Evolutionary conservation across 1,140 invertebrate genomes (phyloP), one percentile per base, ranked within the genome.

Genomic region (Harpegnathos saltator): DNA sequence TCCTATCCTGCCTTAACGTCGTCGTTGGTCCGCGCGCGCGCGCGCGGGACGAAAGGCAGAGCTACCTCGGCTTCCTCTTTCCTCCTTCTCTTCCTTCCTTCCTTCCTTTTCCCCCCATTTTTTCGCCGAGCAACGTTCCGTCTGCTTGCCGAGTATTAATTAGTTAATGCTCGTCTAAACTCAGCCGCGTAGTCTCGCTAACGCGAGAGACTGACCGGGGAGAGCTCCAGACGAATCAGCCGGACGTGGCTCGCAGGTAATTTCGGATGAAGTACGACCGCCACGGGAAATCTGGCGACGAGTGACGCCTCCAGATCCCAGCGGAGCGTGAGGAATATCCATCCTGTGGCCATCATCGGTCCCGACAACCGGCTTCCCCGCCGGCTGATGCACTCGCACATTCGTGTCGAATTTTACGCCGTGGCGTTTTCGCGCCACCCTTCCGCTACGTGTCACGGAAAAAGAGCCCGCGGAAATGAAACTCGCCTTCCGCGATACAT

Each of bases 211-310:
- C 69, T 82, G 78, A 82, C 78, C 38, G 52, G n/a, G n/a, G 58
- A 62, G 73, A 84, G 81, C 65, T 77, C 75, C 52, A 68, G 82
- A 85, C 75, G 82, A 86, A 86, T 87, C 86, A 84, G 77, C 71
- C 72, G 87, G 75, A 85, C 74, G 80, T 86, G 86, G 84, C 85
- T 89, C 84, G 50, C 84, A 80, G 88, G 87, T 89, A 89, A 89
- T 89, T 89, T 89, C 74, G 87, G 81, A 89, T 89, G 88, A 89
- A 84, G 88, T 89, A 89, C 88, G 88, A 80, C 82, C 88, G 82
- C 88, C 88, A 83, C 88, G 88, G 88, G 88, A 89, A 89, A 89
- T 89, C 88, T 89, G 87, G 85, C 71, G 87, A 88, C 87, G 72
- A 89, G 87, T 89, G 87, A 89, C 86, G 83, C 87, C 77, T 78